phyloP scores from a whole-genome alignment of 2,888 invertebrate genomes.

The Synergus umbraculus region DNA sequence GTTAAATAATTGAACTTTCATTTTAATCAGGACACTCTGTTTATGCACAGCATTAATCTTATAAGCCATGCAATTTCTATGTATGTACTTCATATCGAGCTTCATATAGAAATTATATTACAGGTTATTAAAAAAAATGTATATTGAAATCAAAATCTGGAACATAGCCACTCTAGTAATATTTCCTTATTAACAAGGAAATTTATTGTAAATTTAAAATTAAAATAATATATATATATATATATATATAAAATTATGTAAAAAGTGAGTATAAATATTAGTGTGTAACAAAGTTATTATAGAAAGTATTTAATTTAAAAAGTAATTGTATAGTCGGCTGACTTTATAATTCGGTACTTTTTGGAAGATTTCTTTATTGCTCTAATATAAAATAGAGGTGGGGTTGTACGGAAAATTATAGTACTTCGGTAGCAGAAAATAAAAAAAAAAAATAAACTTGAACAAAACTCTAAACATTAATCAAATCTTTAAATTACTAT shows the following conservation, averaged over 20 bases:
- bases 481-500: not conserved
- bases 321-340: not conserved
- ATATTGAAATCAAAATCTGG: not conserved
- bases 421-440: not conserved
- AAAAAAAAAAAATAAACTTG: not conserved
- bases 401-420: not conserved
- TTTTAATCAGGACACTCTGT: slow-evolving; percentile 62
- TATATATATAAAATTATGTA: not conserved
- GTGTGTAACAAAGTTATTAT: not conserved
- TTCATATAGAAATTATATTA: not conserved
- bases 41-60: slow-evolving; percentile 42
- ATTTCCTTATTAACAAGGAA: not conserved
- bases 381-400: not conserved
- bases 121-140: not conserved
- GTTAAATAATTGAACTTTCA: slow-evolving; percentile 56
- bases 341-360: not conserved
- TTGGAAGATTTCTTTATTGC: not conserved
- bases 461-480: not conserved
- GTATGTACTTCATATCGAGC: too few species aligned
- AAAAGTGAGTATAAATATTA: not conserved
- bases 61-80: not conserved
- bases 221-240: not conserved
- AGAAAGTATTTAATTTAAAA: not conserved
- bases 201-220: not conserved
- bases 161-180: slow-evolving; percentile 17